phyloP scores from a whole-genome alignment of 1,140 invertebrate genomes.

The Pomacea maculata region DNA sequence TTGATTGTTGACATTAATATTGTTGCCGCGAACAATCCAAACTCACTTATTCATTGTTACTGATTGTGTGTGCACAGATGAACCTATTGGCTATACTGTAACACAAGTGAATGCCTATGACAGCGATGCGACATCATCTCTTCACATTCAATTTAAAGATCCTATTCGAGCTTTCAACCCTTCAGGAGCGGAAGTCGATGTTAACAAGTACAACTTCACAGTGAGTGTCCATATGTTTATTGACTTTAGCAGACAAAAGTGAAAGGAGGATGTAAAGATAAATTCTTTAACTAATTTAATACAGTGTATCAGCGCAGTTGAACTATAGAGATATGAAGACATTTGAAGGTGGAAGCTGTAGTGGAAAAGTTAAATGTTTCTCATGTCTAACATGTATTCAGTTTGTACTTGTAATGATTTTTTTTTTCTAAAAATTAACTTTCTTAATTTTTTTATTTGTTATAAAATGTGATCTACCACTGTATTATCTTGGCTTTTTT shows the following conservation, averaged over 20 bases:
- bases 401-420: too few relatives aligned
- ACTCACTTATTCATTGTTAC: too few relatives aligned
- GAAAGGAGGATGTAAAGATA: background rate
- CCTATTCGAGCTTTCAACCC: conserved; percentile 82
- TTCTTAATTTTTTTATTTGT: conserved; percentile 6
- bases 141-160: conserved; percentile 79
- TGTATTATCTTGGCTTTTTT: conserved; percentile 1
- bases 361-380: too few relatives aligned
- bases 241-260: background rate
- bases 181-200: conserved; percentile 78
- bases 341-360: too few relatives aligned
- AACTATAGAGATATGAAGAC: too few relatives aligned
- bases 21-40: too few relatives aligned
- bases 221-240: conserved; percentile 76
- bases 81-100: conserved; percentile 77
- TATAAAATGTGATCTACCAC: background rate
- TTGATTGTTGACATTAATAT: too few relatives aligned
- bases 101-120: conserved; percentile 80
- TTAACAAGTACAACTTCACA: conserved; percentile 63
- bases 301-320: background rate
- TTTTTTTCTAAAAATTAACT: background rate
- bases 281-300: background rate
- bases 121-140: conserved; percentile 75
- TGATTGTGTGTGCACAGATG: conserved; percentile 69
- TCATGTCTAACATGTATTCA: background rate